Percentiles rank a stretch among this genome's conserved stretches.
Evolutionary conservation across 2,888 invertebrate species (phyloP).

Genomic region (Ariolimax columbianus): DNA sequence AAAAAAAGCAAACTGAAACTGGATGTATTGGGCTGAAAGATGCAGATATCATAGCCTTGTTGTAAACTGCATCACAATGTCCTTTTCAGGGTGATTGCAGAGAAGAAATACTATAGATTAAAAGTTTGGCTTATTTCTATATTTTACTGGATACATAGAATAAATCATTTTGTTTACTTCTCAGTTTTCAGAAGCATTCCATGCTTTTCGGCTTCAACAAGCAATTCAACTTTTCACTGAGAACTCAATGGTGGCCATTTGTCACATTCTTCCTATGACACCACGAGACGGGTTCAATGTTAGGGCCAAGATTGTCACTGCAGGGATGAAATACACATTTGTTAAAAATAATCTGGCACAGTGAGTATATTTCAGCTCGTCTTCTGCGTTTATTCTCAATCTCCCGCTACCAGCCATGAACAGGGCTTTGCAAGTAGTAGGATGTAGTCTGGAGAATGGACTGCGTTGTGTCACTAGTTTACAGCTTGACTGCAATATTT

Average conservation of each 20-base stretch:
- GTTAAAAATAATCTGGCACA: constrained; percentile 50
- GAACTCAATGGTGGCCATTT: constrained; percentile 57
- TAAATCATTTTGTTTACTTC: background rate
- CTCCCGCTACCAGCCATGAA: no score
- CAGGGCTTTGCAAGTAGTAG: no score
- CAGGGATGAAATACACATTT: constrained; percentile 50
- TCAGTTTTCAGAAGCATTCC: constrained; percentile 44
- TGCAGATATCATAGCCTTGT: no score
- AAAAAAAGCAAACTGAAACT: no score
- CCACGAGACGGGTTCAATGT: constrained; percentile 39
- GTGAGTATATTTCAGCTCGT: no score
- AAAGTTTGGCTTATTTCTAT: background rate
- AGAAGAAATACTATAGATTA: background rate
- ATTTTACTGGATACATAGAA: background rate
- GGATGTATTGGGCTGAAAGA: no score
- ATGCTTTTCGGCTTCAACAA: constrained; percentile 53
- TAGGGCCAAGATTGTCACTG: constrained; percentile 48
- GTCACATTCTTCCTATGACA: constrained; percentile 55
- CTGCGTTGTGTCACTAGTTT: no score
- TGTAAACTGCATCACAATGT: no score
- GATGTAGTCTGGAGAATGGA: no score
- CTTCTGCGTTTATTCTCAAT: no score
- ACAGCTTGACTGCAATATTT: no score
- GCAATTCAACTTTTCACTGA: constrained; percentile 51
- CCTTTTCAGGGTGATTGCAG: no score